These are phyloP conservation scores for Apostichopus californicus DNA, from an alignment of 35 echinoderm and acorn worm species.

Conservation along the genomic window DNA sequence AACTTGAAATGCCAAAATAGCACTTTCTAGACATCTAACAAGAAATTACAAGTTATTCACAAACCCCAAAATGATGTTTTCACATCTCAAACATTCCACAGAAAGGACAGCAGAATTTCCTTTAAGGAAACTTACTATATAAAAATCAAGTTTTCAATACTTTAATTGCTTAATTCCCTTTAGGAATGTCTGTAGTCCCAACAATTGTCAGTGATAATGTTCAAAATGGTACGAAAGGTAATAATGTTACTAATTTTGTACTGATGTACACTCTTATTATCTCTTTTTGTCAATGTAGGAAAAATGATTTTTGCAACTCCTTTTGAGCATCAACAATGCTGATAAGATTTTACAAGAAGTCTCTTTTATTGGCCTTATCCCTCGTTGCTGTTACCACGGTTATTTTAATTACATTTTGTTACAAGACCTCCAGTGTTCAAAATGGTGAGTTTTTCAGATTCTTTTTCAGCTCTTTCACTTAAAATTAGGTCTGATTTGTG, in stretches of 20 bases:
- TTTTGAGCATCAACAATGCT: neutral
- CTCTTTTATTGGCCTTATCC: neutral
- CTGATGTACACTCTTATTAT: neutral
- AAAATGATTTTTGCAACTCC: neutral
- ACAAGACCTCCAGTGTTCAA: neutral
- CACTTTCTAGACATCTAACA: too few relatives aligned
- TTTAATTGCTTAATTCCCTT: too few relatives aligned
- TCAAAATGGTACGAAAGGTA: too few relatives aligned
- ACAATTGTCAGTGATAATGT: too few relatives aligned
- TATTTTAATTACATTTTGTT: constrained; percentile 3
- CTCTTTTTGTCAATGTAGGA: neutral
- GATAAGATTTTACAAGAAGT: constrained; percentile 28
- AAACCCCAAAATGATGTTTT: too few relatives aligned
- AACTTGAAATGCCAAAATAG: too few relatives aligned
- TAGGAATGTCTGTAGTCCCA: too few relatives aligned
- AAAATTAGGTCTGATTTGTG: neutral
- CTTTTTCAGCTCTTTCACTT: neutral
- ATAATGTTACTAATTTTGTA: neutral
- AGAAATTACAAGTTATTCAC: too few relatives aligned
- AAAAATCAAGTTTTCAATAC: too few relatives aligned
- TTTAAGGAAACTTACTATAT: too few relatives aligned
- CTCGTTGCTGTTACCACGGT: neutral
- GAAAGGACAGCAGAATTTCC: too few relatives aligned
- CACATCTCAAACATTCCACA: too few relatives aligned
- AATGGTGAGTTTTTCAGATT: neutral